A percentile compares a stretch with the other conserved stretches of the same genome.
Conservation (phyloP, 2,797 vertebrate genomes). For the Gymnothorax javanicus region DNA sequence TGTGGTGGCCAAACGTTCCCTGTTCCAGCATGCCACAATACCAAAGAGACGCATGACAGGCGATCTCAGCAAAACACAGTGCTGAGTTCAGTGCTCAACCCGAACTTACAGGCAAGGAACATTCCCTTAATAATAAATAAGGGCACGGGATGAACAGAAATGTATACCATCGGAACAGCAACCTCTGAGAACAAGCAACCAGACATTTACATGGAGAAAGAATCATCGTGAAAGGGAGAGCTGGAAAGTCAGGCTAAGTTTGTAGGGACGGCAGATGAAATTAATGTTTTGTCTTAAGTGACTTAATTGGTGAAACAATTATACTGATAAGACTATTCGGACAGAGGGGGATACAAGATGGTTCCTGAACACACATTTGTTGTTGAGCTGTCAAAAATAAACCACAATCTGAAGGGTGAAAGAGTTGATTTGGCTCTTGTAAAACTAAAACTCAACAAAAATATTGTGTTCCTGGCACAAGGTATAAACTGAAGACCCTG, state of each 20-base stretch:
- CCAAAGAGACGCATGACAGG: not conserved
- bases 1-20: not conserved
- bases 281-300: not conserved
- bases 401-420: too few relatives aligned
- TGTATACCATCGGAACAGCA: not conserved
- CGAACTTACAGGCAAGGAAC: conserved; percentile 24
- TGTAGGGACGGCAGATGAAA: conserved; percentile 41
- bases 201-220: not conserved
- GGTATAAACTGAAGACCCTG: too few relatives aligned
- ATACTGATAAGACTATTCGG: not conserved
- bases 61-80: not conserved
- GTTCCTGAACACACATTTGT: too few relatives aligned
- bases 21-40: not conserved
- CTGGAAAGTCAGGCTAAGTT: conserved; percentile 38
- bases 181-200: not conserved
- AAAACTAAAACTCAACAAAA: too few relatives aligned
- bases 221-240: conserved; percentile 21
- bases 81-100: not conserved
- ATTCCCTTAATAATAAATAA: conserved; percentile 21
- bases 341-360: not conserved
- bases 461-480: too few relatives aligned
- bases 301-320: conserved; percentile 29
- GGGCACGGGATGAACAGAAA: not conserved
- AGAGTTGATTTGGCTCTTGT: too few relatives aligned
- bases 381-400: too few relatives aligned